These are phyloP conservation scores for Reticulitermes lucifugus DNA, from an alignment of 2,888 invertebrate species.

Conservation along the genomic window DNA sequence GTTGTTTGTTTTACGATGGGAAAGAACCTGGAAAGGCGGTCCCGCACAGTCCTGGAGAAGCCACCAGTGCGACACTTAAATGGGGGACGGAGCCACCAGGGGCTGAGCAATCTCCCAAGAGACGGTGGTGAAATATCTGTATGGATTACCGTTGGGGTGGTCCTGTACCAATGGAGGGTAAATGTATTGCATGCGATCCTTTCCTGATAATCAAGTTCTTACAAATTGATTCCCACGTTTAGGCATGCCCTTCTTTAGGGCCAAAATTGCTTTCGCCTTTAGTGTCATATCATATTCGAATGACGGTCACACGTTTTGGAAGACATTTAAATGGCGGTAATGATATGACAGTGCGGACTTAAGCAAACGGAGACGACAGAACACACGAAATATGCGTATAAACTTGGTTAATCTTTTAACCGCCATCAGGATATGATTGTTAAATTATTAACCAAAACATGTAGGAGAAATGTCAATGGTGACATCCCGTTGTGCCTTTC, in stretches of 20 bases:
- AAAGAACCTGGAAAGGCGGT: slow-evolving; percentile 45
- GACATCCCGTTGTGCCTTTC: no score
- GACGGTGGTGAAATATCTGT: slow-evolving; percentile 25
- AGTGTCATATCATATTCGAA: no score
- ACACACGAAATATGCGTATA: no score
- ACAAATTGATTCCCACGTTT: slow-evolving; percentile 8
- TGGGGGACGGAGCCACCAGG: neutral
- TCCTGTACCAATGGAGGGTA: neutral
- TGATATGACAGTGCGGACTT: no score
- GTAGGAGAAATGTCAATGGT: no score
- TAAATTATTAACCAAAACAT: no score
- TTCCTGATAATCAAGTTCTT: neutral
- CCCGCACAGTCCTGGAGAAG: slow-evolving; percentile 38
- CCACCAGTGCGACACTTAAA: slow-evolving; percentile 33
- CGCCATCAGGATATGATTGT: no score
- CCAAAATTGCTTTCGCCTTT: no score
- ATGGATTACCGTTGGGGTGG: neutral
- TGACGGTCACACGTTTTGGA: no score
- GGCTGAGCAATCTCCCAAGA: neutral
- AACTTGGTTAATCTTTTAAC: no score
- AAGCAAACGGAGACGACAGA: no score
- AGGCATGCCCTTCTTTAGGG: neutral
- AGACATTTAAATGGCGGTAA: no score
- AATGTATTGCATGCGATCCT: neutral
- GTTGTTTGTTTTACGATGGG: slow-evolving; percentile 52